Evolutionary conservation across 2,888 invertebrate genomes (phyloP).

Genomic region (Agonopterix arenella): DNA sequence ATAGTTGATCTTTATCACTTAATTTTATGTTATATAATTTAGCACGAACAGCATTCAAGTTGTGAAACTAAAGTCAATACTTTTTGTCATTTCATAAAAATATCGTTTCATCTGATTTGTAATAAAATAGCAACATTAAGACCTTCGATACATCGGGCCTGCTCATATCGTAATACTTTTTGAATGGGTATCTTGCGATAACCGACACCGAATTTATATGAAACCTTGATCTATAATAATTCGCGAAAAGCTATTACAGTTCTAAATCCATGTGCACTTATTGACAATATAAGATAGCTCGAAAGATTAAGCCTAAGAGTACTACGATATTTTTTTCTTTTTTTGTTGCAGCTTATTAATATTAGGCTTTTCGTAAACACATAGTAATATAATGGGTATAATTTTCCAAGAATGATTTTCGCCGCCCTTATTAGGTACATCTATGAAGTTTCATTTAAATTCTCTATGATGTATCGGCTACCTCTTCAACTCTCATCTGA

Average conservation of each 20-base stretch:
- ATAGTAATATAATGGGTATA: conserved; percentile 65
- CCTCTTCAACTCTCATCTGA: conserved; percentile 76
- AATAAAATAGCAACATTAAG: conserved; percentile 55
- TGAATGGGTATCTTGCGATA: conserved; percentile 44
- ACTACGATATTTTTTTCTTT: conserved; percentile 59
- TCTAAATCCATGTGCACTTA: conserved; percentile 71
- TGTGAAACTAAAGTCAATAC: conserved; percentile 63
- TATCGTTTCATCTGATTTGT: conserved; percentile 49
- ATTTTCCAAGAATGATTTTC: conserved; percentile 61
- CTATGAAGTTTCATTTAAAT: conserved; percentile 71
- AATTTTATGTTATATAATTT: conserved; percentile 17
- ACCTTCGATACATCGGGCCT: conserved; percentile 40
- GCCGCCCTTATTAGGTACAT: conserved; percentile 67
- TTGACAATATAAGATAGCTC: conserved; percentile 62
- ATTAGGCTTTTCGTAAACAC: conserved; percentile 71
- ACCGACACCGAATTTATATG: conserved; percentile 50
- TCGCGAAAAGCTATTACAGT: conserved; percentile 63
- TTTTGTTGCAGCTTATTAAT: conserved; percentile 57
- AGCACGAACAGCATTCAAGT: conserved; percentile 38
- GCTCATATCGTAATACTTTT: conserved; percentile 58
- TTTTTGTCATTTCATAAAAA: conserved; percentile 73
- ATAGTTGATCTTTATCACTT: conserved; percentile 27
- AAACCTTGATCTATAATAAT: conserved; percentile 44
- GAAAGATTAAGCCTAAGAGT: conserved; percentile 68
- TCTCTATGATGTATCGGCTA: conserved; percentile 55